Evolutionary conservation across 2,797 vertebrate genomes (phyloP).

Genomic region (Rhinogobio ventralis): DNA sequence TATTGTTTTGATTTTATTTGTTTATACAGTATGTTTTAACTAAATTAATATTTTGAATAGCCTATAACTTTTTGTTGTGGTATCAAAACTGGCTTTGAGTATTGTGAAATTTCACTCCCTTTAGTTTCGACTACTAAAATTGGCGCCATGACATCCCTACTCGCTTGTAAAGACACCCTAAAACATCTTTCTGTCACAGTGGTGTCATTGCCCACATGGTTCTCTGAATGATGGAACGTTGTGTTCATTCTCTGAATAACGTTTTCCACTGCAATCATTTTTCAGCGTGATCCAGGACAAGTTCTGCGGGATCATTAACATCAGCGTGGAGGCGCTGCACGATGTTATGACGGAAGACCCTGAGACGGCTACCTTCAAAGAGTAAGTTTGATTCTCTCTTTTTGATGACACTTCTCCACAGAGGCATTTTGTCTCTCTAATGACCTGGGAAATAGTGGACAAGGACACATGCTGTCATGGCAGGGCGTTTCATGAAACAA

Average conservation of each 20-base stretch:
- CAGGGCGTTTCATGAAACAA: constrained; percentile 6
- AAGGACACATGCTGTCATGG: constrained; percentile 26
- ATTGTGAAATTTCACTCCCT: neutral
- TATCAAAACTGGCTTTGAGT: neutral
- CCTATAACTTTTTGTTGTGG: neutral
- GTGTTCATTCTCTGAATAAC: constrained; percentile 36
- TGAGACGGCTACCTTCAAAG: constrained; percentile 91
- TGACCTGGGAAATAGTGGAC: constrained; percentile 30
- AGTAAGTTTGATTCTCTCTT: constrained; percentile 80
- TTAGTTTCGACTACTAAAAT: neutral
- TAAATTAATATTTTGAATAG: neutral
- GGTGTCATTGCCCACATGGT: constrained; percentile 1
- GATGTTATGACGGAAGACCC: constrained; percentile 97
- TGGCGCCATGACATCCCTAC: neutral
- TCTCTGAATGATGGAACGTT: neutral
- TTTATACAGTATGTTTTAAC: neutral
- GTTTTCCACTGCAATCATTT: constrained; percentile 67
- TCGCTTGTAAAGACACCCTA: neutral
- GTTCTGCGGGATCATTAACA: constrained; percentile 96
- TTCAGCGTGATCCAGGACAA: constrained; percentile 95
- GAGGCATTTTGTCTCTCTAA: constrained; percentile 14
- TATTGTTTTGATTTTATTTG: neutral
- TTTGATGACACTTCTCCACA: constrained; percentile 35
- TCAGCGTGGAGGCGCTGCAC: constrained; percentile 93
- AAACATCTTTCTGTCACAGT: constrained; percentile 21